Conservation (phyloP, 2,113 vertebrate genomes). For the Vireo altiloquus region DNA sequence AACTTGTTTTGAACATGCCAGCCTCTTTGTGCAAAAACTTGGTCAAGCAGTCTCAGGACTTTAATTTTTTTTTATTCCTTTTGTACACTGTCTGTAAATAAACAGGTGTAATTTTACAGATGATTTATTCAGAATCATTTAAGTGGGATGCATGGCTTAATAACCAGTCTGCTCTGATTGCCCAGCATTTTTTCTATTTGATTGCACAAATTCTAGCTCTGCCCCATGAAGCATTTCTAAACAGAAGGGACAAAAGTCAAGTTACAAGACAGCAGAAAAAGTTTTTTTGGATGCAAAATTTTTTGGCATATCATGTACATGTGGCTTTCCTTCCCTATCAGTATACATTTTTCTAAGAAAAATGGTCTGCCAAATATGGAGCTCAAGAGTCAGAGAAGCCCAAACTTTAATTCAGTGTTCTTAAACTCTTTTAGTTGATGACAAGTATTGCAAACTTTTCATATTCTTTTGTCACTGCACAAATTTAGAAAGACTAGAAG, state of each 20-base stretch:
- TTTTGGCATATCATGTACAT: not conserved
- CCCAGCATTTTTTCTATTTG: not conserved
- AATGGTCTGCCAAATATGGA: not conserved
- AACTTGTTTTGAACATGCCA: not conserved
- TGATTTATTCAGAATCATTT: not conserved
- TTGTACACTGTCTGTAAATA: not conserved
- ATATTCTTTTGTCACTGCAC: not conserved
- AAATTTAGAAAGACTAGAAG: not conserved
- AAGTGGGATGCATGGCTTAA: not conserved
- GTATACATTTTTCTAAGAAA: not conserved
- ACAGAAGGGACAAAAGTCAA: not conserved
- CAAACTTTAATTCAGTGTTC: not conserved
- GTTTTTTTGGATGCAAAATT: not conserved
- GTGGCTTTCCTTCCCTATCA: not conserved
- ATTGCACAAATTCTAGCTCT: not conserved
- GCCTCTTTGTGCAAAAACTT: not conserved
- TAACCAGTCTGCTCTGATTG: not conserved
- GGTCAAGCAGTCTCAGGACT: fast-evolving
- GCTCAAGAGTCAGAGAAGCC: not conserved
- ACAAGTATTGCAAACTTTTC: not conserved
- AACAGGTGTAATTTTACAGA: not conserved
- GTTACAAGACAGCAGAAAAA: not conserved
- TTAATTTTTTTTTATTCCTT: not conserved
- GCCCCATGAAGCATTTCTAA: not conserved
- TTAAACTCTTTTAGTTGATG: not conserved